Evolutionary conservation across 2,797 vertebrate species (phyloP).

Genomic region (Bovichtus diacanthus): DNA sequence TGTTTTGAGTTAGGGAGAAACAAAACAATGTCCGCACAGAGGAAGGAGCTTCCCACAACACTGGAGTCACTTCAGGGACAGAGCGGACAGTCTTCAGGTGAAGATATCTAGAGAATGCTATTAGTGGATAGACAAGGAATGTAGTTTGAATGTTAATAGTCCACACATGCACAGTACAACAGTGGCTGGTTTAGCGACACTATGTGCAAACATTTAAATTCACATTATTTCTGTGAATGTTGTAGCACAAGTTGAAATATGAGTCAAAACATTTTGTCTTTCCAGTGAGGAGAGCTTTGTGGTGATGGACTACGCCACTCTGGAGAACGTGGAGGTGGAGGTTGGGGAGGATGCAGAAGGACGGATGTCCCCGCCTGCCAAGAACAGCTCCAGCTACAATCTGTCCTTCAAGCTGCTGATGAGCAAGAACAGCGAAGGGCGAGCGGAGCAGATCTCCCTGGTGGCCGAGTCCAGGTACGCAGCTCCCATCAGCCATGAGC

Average conservation of each 20-base stretch:
- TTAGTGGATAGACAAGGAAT: conserved; percentile 19
- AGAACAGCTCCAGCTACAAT: conserved; percentile 58
- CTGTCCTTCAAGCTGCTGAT: conserved; percentile 88
- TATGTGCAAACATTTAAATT: not conserved
- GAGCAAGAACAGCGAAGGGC: conserved; percentile 91
- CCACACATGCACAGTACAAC: not conserved
- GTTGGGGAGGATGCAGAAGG: conserved; percentile 78
- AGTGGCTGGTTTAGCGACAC: not conserved
- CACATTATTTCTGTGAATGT: not conserved
- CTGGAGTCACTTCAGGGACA: conserved; percentile 48
- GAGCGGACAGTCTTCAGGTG: conserved; percentile 20
- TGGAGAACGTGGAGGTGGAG: conserved; percentile 88
- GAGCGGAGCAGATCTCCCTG: conserved; percentile 85
- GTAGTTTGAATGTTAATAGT: not conserved
- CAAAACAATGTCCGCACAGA: conserved; percentile 72
- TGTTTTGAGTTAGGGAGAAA: conserved; percentile 76
- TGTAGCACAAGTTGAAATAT: not conserved
- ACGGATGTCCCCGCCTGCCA: conserved; percentile 53
- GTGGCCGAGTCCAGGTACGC: conserved; percentile 90
- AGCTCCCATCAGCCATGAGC: not conserved
- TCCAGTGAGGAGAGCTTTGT: conserved; percentile 92
- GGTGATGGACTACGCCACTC: conserved; percentile 92
- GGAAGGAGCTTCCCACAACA: conserved; percentile 50
- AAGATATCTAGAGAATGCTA: conserved; percentile 25
- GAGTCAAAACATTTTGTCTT: conserved; percentile 10